Evolutionary conservation across 2,113 vertebrate species (phyloP), one percentile per base, ranked within the genome.

Genomic region (Cyanoderma ruficeps): DNA sequence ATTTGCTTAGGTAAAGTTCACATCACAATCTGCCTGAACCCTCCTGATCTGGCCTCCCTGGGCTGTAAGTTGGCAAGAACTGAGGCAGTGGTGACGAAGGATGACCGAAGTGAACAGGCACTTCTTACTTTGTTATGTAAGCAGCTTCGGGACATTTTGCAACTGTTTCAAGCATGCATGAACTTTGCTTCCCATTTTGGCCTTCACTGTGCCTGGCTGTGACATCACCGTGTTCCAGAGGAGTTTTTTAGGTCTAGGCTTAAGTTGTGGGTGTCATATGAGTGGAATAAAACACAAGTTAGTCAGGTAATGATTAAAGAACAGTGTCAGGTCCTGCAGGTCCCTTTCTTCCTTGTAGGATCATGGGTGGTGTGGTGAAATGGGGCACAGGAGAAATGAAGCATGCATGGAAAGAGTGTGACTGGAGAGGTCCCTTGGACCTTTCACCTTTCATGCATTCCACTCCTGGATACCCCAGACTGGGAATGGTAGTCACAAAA

Each of bases 161-260:
- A 88, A 31, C 0, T 0, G 28, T 75, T 49, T 1, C 2, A 75
- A 89, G n/a, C 60, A 37, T 0, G 0, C 12, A 7, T n/a, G 44
- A 60, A 31, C 52, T 93, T 90, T 93, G 35, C 35, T 81, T 70
- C 77, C 37, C 11, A 0, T 72, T 92, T 89, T 57, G 79, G 21
- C 22, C 23, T 39, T 56, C 13, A 0, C 0, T 0, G 53, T 57
- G 46, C 41, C 25, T 53, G 49, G 25, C 18, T 0, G 0, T 59
- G 30, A 14, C 13, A 61, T 61, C 10, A 3, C 4, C 0, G 0
- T 33, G n/a, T 71, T 52, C 67, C 56, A 60, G 35, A 41, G 39
- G 23, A 27, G 31, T n/a, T 46, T 9, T 1, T 33, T 27, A 28
- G 6, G 31, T 28, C 33, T 55, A 47, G 47, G 25, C 20, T 79